Base-by-base conservation (phyloP, 2,888 invertebrate genomes). In the Caenorhabditis zanzibari region DNA sequence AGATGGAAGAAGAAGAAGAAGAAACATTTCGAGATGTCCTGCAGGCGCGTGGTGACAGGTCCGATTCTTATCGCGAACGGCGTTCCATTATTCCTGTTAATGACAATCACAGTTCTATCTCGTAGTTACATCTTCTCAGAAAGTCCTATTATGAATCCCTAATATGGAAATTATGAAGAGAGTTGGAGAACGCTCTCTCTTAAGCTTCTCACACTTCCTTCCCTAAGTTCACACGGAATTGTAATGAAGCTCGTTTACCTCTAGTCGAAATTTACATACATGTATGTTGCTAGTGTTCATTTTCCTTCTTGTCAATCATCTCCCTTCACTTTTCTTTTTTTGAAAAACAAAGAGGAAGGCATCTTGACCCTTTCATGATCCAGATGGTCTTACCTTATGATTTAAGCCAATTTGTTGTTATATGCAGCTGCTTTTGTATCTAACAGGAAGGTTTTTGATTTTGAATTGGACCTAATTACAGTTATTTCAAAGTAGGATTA, bases 21-120 rank as follows among this genome's bases (percentile, higher is more conserved):
- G 58, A 71, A 44, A 79, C 22, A 41, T 54, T 47, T 54, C 14
- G 54, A 54, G 52, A 64, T 71, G 47, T 71, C 56, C 47, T 47
- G 63, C 63, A 59, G 56, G 49, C 47, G 68, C 24, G 66, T 68
- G 76, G 54, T 79, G 79, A 79, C 79, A 79, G 79, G 71, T 64
- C 71, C 35, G 79, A 79, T 77, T 79, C 63, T 71, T 79, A 79
- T 79, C 79, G 44, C 35, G 79, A 79, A 79, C 79, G 71, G 71
- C 79, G 79, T 79, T 79, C 79, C 79, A 79, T 71, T 79, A 79
- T 79, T 79, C 61, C 79, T 79, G 79, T 79, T 79, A 79, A 79
- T 79, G 64, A 79, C 71, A 79, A 79, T 79, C 71, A 71, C 69
- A 77, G 22, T 77, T 77, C 28, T 77, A 77, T 77, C 77, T 77